Conservation (phyloP, 2,888 invertebrate genomes). For the Napeogenes inachia region DNA sequence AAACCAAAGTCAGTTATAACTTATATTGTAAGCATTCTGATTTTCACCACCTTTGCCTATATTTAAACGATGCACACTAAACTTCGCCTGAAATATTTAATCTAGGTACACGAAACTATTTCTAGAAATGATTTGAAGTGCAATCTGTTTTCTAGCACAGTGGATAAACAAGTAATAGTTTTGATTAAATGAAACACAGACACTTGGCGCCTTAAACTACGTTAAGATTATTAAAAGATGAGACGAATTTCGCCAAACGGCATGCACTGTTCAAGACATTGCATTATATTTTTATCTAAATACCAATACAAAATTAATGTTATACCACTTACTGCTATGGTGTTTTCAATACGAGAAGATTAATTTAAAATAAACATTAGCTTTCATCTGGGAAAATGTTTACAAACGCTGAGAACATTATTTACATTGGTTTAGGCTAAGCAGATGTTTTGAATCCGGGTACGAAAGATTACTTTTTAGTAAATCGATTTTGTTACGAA, state of each 20-base stretch:
- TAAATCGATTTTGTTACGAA: slow-evolving; percentile 7
- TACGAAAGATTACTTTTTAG: slow-evolving; percentile 36
- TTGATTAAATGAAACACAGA: slow-evolving; percentile 39
- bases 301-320: not conserved
- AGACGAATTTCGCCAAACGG: too few relatives aligned
- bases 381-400: slow-evolving; percentile 59
- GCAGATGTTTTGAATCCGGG: slow-evolving; percentile 58
- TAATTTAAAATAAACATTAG: slow-evolving; percentile 53
- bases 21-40: too few relatives aligned
- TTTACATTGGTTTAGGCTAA: slow-evolving; percentile 55
- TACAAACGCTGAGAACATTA: slow-evolving; percentile 44
- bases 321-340: slow-evolving; percentile 6
- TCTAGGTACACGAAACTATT: slow-evolving; percentile 13
- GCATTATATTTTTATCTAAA: not conserved
- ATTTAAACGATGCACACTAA: not conserved
- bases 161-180: slow-evolving; percentile 36
- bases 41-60: too few relatives aligned
- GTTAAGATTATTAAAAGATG: too few relatives aligned
- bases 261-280: not conserved
- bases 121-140: slow-evolving; percentile 19
- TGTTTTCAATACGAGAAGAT: slow-evolving; percentile 23
- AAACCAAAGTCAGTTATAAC: too few relatives aligned
- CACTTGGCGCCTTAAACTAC: slow-evolving; percentile 33
- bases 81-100: not conserved
- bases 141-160: slow-evolving; percentile 31